Evolutionary conservation across 2,797 vertebrate species (phyloP), one percentile per base, ranked within the genome.

Genomic region (Acrossocheilus fasciatus): DNA sequence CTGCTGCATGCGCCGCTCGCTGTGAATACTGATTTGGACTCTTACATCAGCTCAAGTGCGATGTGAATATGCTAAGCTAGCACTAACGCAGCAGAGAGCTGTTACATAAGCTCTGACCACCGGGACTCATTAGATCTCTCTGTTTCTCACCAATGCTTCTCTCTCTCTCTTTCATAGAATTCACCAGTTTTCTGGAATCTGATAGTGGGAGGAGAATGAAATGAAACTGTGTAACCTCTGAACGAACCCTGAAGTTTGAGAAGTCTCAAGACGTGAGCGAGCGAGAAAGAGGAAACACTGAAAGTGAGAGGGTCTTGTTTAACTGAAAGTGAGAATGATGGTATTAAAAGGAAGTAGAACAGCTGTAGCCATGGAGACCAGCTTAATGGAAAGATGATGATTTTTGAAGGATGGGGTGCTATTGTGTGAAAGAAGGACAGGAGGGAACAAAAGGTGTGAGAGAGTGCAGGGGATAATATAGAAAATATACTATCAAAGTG

Each of bases 11-110:
- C 50, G 3, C 39, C 0, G 18, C 66, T 78, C 39, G 8, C 50
- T 79, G 36, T 80, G 84, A 85, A 85, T 85, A 80, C 84, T 85
- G 76, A 85, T 85, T 79, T 45, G 62, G 26, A 80, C 17, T 59
- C 66, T 68, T 47, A 50, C 82, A 69, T 84, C 45, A 84, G 74
- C 74, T 78, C 36, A 15, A 26, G 83, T 59, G 17, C 20, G 57
- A 26, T 50, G 62, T 73, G 50, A 54, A 84, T 69, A 77, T 84
- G 74, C 74, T 50, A 75, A 57, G 64, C 66, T 23, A 30, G 83
- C 73, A 43, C 47, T 57, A 64, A 41, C n/a, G 14, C 66, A 4
- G 76, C 76, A 79, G 83, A 73, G 68, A 72, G 39, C 30, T 70
- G 83, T 85, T 72, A 72, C 17, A 15, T 80, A 80, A 79, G 74